Evolutionary conservation across 2,888 invertebrate species (phyloP).

Genomic region (Tenthredo notha): DNA sequence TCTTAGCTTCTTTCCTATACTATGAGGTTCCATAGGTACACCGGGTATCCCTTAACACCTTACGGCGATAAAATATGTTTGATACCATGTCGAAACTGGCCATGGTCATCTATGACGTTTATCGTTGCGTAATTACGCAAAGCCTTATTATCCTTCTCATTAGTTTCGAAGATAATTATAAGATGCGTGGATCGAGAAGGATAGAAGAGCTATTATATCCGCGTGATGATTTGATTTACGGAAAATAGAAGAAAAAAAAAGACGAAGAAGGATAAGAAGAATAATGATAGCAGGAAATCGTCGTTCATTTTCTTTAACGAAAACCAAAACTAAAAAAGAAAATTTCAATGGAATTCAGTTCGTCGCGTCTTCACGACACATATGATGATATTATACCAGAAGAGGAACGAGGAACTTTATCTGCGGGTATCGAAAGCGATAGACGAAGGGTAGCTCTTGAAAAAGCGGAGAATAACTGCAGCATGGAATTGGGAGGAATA

Average conservation of each 20-base stretch:
- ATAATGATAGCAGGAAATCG: not conserved
- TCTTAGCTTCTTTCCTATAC: not conserved
- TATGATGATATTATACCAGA: not conserved
- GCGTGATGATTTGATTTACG: not conserved
- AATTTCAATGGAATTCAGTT: not conserved
- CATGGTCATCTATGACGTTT: not conserved
- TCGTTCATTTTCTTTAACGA: not conserved
- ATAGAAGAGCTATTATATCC: not conserved
- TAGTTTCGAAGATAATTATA: not conserved
- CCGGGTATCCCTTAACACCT: conserved; percentile 7
- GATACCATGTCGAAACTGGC: not conserved
- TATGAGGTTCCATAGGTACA: not conserved
- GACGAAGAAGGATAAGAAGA: not conserved
- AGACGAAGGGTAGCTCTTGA: not conserved
- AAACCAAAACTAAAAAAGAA: not conserved
- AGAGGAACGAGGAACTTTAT: not conserved
- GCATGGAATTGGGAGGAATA: not conserved
- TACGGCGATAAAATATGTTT: not conserved
- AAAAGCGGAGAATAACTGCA: not conserved
- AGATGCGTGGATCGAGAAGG: not conserved
- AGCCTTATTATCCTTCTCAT: not conserved
- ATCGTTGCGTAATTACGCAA: not conserved
- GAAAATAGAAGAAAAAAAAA: not conserved
- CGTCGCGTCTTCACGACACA: not conserved
- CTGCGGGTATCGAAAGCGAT: not conserved